Percentiles rank a stretch among this genome's conserved stretches.
phyloP scores from a whole-genome alignment of 2,888 invertebrate genomes.

The Geotrupes spiniger region DNA sequence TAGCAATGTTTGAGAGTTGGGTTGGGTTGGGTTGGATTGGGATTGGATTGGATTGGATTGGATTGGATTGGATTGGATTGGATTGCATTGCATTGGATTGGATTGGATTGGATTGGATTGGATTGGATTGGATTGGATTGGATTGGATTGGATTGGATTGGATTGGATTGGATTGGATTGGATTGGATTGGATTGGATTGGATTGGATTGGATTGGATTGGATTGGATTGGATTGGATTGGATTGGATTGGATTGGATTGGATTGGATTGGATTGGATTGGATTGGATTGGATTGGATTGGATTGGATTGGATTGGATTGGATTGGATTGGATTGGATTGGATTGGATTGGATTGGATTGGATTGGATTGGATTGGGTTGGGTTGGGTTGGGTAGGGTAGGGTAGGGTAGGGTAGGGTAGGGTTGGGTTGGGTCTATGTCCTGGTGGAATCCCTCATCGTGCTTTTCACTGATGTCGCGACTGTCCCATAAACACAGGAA shows the following conservation, averaged over 20 bases:
- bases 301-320: constrained; percentile 13
- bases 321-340: constrained; percentile 13
- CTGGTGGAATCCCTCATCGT: too few species aligned
- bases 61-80: not conserved
- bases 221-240: constrained; percentile 13
- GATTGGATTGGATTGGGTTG: constrained; percentile 13
- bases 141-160: constrained; percentile 13
- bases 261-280: constrained; percentile 11
- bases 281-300: constrained; percentile 12
- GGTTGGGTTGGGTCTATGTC: constrained; percentile 10
- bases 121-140: constrained; percentile 11
- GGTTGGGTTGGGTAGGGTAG: constrained; percentile 12
- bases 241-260: constrained; percentile 13
- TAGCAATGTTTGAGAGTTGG: too few species aligned
- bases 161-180: constrained; percentile 10
- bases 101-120: constrained; percentile 10
- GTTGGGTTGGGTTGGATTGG: constrained; percentile 10
- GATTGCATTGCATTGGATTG: not conserved
- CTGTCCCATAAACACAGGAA: too few species aligned
- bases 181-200: constrained; percentile 13
- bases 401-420: constrained; percentile 11
- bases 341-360: constrained; percentile 11
- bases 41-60: too few species aligned
- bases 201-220: constrained; percentile 11
- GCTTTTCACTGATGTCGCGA: too few species aligned